Base-by-base conservation (phyloP, 2,113 vertebrate species). In the Oceanodroma tethys region DNA sequence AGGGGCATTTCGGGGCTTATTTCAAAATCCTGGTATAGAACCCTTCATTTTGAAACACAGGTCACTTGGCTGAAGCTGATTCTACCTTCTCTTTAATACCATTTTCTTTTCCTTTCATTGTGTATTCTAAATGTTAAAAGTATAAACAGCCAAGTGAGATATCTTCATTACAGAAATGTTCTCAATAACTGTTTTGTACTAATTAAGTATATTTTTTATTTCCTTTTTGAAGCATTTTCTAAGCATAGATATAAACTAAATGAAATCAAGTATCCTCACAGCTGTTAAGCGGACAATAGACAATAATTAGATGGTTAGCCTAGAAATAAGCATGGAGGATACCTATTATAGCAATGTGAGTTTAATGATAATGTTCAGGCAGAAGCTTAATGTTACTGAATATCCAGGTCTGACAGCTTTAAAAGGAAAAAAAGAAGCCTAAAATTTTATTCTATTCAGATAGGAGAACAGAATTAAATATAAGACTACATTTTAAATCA, bases 281-380 rank as follows among this genome's bases (percentile, higher is more conserved):
- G 88, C 47, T 85, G 36, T 92, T 79, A 87, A 82, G 34, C 0
- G 0, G 53, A 91, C 80, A 95, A 86, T 10, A 84, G 68, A 63
- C 60, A 90, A 68, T 60, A 67, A 90, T 86, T 68, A 87, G 70
- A 90, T 45, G 79, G 38, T 56, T 86, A 91, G 56, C 52, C 80
- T 56, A 81, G 47, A 95, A 96, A 92, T 55, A 95, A 60, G 56
- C 52, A 81, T 9, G 65, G 65, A 92, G 30, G 17, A 94, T 48
- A 71, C n/a, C 72, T 88, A 78, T 84, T 88, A 84, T 8, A 43
- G 34, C 78, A 96, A 96, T 65, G 52, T 23, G 55, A 88, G 26
- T 86, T 92, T 96, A 93, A 96, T 75, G 67, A 86, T 78, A 92
- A 63, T 68, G 75, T 73, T 88, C 68, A 92, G 72, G 63, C 7